Evolutionary conservation across 2,113 vertebrate species (phyloP).

Genomic region (Gavia stellata): DNA sequence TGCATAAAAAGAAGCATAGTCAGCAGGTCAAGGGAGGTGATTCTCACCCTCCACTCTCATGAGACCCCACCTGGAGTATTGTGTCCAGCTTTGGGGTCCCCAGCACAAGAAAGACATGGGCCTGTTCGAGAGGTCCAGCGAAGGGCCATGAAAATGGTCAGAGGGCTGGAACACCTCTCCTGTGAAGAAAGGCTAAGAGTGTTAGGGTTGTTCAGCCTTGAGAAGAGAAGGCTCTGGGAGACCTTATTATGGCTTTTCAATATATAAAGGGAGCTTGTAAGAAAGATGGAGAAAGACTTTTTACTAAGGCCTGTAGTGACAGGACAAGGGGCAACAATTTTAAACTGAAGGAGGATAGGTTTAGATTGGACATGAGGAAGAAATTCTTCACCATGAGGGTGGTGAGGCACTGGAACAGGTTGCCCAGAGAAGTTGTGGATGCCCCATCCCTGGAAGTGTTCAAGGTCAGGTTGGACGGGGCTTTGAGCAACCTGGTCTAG

Average conservation of each 20-base stretch:
- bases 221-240: neutral
- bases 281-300: neutral
- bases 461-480: neutral
- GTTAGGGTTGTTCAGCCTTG: neutral
- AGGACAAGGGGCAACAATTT: neutral
- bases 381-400: neutral
- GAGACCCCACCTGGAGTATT: neutral
- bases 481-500: neutral
- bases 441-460: neutral
- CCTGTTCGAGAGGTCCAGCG: neutral
- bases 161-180: neutral
- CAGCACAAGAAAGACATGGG: neutral
- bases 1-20: neutral
- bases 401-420: neutral
- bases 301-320: neutral
- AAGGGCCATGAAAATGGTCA: neutral
- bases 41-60: neutral
- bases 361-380: neutral
- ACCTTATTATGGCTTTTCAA: neutral
- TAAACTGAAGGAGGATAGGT: neutral
- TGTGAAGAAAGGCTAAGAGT: neutral
- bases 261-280: neutral
- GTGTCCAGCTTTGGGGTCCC: too few species aligned
- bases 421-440: neutral
- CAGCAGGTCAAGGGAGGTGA: neutral